A percentile compares a stretch with the other conserved stretches of the same genome.
Conservation (phyloP, 2,888 invertebrate species). For the Cepaea hortensis region DNA sequence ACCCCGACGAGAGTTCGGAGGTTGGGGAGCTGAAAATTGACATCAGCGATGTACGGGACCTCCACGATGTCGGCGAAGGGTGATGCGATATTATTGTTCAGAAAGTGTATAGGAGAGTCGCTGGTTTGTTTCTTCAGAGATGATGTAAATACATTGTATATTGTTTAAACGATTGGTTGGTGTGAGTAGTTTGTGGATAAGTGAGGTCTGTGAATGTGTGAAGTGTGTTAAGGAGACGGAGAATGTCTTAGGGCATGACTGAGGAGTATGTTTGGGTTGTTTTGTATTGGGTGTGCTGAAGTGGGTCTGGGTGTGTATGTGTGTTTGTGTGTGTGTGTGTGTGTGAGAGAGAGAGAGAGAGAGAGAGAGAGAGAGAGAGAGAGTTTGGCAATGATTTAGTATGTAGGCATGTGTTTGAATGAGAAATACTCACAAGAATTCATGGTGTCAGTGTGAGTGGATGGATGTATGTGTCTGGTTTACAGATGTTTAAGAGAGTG, state of each 20-base stretch:
- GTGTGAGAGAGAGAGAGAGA: neutral
- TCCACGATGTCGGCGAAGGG: constrained; percentile 31
- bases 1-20: constrained; percentile 33
- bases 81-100: neutral
- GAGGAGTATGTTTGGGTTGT: too few relatives aligned
- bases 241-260: neutral
- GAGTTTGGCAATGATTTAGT: neutral
- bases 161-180: too few relatives aligned
- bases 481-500: too few relatives aligned
- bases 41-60: constrained; percentile 24
- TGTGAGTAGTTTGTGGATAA: neutral
- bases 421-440: neutral
- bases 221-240: neutral
- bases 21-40: constrained; percentile 45
- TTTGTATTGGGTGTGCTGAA: too few relatives aligned
- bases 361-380: neutral
- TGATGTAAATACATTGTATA: neutral
- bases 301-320: too few relatives aligned
- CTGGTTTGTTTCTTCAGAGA: neutral
- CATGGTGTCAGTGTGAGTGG: too few relatives aligned
- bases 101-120: neutral
- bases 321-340: neutral
- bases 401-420: neutral
- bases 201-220: neutral
- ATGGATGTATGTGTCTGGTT: too few relatives aligned